Conservation (phyloP, 2,113 vertebrate species). For the Crotalus tigris region DNA sequence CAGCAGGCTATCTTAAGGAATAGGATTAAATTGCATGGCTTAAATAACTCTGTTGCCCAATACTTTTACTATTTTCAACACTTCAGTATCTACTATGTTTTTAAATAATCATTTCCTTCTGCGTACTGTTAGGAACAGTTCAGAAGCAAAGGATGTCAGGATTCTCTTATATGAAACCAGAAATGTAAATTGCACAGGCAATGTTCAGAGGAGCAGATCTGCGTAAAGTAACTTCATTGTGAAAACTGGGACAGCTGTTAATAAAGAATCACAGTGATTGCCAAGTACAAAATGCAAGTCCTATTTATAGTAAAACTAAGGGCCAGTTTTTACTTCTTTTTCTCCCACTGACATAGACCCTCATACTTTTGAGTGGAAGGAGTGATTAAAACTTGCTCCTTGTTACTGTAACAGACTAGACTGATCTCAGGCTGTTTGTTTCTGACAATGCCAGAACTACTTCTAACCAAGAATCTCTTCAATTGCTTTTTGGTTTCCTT, state of each 20-base stretch:
- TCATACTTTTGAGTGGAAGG: background rate
- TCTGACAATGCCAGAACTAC: background rate
- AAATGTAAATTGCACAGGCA: background rate
- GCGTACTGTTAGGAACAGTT: background rate
- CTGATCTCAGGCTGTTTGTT: background rate
- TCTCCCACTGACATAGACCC: background rate
- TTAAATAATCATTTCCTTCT: background rate
- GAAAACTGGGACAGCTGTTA: background rate
- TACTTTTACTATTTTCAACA: background rate
- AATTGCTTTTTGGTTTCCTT: background rate
- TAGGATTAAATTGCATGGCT: background rate
- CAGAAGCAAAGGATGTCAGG: background rate
- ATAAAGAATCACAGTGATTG: background rate
- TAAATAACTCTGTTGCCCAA: background rate
- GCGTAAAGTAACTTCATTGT: background rate
- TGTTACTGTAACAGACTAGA: background rate
- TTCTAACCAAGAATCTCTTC: background rate
- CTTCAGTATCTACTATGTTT: background rate
- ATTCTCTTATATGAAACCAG: background rate
- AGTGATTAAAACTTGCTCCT: background rate
- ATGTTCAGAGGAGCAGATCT: background rate
- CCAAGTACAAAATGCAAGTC: background rate
- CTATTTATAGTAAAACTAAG: background rate
- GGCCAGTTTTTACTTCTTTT: background rate
- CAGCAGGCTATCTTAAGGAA: background rate